Conservation (phyloP, 1,140 invertebrate species). For the Eriocheir sinensis region DNA sequence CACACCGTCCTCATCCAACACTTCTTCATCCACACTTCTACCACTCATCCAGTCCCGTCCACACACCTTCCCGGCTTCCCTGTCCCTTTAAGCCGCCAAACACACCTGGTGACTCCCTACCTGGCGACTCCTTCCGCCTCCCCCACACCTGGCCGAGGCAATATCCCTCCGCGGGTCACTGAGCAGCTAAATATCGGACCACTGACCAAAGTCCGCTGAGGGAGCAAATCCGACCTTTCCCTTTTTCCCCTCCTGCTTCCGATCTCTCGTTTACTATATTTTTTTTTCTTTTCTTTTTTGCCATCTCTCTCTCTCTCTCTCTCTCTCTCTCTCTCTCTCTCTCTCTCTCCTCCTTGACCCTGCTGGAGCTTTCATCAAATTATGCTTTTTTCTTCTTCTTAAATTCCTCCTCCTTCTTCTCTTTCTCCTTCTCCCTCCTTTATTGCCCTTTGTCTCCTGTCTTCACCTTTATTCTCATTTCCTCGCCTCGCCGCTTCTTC, state of each 20-base stretch:
- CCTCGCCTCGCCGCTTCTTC: background rate
- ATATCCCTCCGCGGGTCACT: background rate
- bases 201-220: constrained; percentile 1
- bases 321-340: background rate
- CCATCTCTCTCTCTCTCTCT: background rate
- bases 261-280: no score
- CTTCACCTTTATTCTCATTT: constrained; percentile 12
- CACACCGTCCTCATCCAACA: background rate
- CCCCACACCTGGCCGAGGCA: background rate
- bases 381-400: background rate
- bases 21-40: background rate
- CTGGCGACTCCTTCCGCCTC: background rate
- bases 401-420: background rate
- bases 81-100: no score
- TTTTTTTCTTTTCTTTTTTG: no score
- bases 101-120: background rate
- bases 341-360: background rate
- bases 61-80: background rate
- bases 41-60: background rate
- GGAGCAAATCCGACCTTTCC: background rate
- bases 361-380: no score
- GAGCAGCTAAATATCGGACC: constrained; percentile 14
- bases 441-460: constrained; percentile 2
- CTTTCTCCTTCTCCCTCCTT: background rate
- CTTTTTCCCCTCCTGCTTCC: background rate